Evolutionary conservation across 2,797 vertebrate genomes (phyloP).

Genomic region (Pipistrellus pygmaeus): DNA sequence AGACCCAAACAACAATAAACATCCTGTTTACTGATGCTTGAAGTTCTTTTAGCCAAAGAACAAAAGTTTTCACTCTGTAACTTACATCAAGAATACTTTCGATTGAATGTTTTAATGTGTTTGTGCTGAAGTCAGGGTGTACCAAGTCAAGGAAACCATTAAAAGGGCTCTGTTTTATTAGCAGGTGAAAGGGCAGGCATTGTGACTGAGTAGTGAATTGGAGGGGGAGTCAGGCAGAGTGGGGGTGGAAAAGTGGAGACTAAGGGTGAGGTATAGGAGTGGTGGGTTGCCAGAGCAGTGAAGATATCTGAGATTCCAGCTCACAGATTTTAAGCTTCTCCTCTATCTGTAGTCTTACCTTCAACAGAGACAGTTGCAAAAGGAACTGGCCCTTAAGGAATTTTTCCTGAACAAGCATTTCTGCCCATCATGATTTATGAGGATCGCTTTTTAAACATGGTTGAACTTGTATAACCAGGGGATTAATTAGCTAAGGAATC

Average conservation of each 20-base stretch:
- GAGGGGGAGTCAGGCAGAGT: fast-evolving
- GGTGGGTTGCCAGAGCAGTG: background rate
- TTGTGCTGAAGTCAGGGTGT: background rate
- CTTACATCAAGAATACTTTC: background rate
- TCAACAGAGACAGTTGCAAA: background rate
- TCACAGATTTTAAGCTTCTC: background rate
- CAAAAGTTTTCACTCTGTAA: background rate
- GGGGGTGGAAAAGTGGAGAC: background rate
- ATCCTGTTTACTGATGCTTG: conserved; percentile 1
- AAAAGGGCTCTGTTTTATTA: background rate
- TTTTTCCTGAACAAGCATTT: conserved; percentile 12
- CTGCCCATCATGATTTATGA: conserved; percentile 65
- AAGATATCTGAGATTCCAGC: background rate
- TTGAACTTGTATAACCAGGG: conserved; percentile 52
- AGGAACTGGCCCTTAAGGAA: background rate
- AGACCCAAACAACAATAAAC: background rate
- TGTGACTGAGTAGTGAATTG: background rate
- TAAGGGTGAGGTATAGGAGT: fast-evolving
- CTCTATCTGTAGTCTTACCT: background rate
- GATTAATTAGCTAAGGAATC: conserved; percentile 58
- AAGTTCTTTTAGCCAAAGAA: conserved; percentile 22
- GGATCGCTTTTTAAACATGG: conserved; percentile 39
- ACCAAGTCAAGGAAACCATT: background rate
- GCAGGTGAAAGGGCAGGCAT: background rate
- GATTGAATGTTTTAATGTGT: background rate